A percentile compares a stretch with the other conserved stretches of the same genome.
Conservation (phyloP, 64 coral and sea anemone genomes). For the Orbicella faveolata region DNA sequence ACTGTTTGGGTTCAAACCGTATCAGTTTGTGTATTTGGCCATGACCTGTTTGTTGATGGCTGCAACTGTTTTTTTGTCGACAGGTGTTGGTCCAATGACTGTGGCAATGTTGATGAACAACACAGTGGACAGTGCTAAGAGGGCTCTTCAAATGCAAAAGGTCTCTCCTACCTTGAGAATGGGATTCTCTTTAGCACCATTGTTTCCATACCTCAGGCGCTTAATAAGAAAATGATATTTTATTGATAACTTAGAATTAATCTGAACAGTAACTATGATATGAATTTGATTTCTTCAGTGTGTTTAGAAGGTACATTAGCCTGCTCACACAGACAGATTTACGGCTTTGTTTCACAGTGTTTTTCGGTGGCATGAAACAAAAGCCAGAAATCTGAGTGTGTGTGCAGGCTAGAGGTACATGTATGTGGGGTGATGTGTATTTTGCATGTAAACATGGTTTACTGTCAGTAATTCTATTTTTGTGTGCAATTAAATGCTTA, state of each 20-base stretch:
- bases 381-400: no score
- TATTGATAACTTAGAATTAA: neutral
- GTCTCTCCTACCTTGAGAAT: constrained; percentile 88
- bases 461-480: no score
- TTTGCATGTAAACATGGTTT: no score
- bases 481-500: no score
- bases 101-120: constrained; percentile 99
- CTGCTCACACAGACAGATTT: no score
- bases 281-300: neutral
- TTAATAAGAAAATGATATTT: constrained; percentile 63
- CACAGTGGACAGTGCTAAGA: constrained; percentile 96
- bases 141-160: constrained; percentile 86
- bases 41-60: neutral
- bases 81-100: constrained; percentile 99
- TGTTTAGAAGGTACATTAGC: neutral
- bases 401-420: no score
- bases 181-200: constrained; percentile 82
- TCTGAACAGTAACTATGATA: neutral
- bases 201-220: constrained; percentile 74
- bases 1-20: no score
- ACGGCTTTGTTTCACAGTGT: no score
- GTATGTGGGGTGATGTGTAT: no score
- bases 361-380: no score
- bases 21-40: no score
- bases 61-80: neutral